A percentile compares a stretch with the other conserved stretches of the same genome.
Evolutionary conservation across 2,888 invertebrate genomes (phyloP).

Genomic region (Sarcophaga variegata): DNA sequence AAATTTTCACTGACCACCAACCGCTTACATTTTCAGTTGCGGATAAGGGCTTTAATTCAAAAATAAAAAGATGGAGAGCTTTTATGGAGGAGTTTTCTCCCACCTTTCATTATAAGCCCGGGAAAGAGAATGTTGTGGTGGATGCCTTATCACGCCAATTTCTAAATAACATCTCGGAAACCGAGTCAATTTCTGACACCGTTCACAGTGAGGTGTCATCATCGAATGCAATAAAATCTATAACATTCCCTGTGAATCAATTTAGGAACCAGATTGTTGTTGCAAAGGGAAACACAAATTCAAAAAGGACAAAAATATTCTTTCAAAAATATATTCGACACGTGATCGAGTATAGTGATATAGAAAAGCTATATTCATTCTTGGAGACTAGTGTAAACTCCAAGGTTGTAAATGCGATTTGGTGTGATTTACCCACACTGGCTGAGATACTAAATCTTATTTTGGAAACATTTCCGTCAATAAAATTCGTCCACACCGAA

Average conservation of each 20-base stretch:
- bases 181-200: neutral
- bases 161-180: neutral
- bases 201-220: neutral
- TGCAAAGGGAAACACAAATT: neutral
- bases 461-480: neutral
- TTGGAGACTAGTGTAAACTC: constrained; percentile 38
- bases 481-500: constrained; percentile 7
- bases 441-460: constrained; percentile 36
- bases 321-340: constrained; percentile 10
- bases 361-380: no score
- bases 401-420: constrained; percentile 37
- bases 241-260: constrained; percentile 18
- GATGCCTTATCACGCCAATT: constrained; percentile 7
- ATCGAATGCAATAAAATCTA: constrained; percentile 18
- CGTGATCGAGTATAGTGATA: neutral
- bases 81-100: neutral
- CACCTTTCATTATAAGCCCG: neutral
- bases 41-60: neutral
- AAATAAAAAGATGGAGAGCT: neutral
- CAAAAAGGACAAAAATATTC: constrained; percentile 10
- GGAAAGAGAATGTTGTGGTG: constrained; percentile 21
- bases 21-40: neutral
- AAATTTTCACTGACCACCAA: constrained; percentile 4
- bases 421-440: constrained; percentile 26
- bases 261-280: constrained; percentile 22